Conservation (phyloP, 2,113 vertebrate genomes). For the Meles meles region DNA sequence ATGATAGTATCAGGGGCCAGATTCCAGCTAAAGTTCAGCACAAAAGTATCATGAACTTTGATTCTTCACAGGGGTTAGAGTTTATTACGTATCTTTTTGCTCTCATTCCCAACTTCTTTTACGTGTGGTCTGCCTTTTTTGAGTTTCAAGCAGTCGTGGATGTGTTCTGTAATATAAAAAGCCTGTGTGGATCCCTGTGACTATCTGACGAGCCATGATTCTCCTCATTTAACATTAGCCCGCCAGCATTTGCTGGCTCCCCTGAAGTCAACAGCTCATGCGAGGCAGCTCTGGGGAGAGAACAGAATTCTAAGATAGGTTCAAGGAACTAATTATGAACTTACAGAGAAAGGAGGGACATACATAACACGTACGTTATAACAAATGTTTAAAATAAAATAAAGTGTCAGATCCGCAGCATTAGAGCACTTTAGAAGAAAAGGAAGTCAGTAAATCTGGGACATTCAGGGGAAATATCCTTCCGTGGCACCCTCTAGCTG, state of each 20-base stretch:
- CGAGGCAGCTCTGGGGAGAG: not conserved
- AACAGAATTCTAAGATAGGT: not conserved
- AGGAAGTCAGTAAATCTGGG: not conserved
- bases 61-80: not conserved
- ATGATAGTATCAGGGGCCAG: not conserved
- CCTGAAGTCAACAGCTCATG: accelerated
- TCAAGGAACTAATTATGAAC: not conserved
- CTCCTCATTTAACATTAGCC: not conserved
- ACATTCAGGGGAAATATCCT: not conserved
- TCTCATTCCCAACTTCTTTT: not conserved
- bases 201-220: accelerated
- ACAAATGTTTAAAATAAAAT: not conserved
- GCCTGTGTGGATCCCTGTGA: too few relatives aligned
- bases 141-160: not conserved
- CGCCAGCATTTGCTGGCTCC: not conserved
- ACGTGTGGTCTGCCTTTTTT: not conserved
- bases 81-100: not conserved
- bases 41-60: not conserved
- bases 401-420: accelerated
- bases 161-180: not conserved
- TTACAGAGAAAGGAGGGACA: not conserved
- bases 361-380: accelerated
- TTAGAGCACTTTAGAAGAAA: not conserved
- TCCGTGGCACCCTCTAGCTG: not conserved
- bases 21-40: too few relatives aligned